Base-by-base conservation (phyloP, 2,888 invertebrate genomes). In the Bombylius major region DNA sequence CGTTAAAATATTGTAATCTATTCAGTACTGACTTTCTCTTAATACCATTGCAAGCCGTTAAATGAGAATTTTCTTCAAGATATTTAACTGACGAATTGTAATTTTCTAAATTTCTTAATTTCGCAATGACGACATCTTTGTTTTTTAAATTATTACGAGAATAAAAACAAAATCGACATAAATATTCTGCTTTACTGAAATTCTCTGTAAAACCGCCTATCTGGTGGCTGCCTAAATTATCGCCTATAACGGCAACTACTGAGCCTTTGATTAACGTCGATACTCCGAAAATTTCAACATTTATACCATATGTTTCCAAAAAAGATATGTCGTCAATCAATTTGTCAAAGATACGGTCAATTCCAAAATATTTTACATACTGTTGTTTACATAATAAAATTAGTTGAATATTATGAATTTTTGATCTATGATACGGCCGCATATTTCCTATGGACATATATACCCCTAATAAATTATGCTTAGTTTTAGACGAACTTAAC, bases 141-240 rank as follows among this genome's bases (percentile, higher is more conserved):
- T 36, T 36, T 36, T 36, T 36, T 36, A 36, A 36, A 36, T 36
- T 36, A 9, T 36, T 8, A 3, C 36, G 36, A 36, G 36, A 36
- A 36, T 36, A 36, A 6, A 36, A 36, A 9, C 36, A 36, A 36
- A 36, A 36, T 36, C 36, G 36, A 36, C 36, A 36, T 8, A 36
- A 36, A 36, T 36, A 36, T 36, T 36, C 36, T 36, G 36, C 36
- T 55, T 55, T 49, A 34, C 45, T 45, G 31, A 45, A 51, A 13
- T 45, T 51, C 9, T 51, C 44, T 14, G 14, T n/a, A 45, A 51
- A 51, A 13, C 51, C 51, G 13, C 51, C 51, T 12, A 51, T 44
- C 33, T 51, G 51, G 33, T 45, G 51, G 45, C 51, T 51, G 8
- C 51, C 51, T 31, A 51, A 34, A 44, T 51, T 51, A 36, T 51